phyloP scores from a whole-genome alignment of 1,140 invertebrate species.

The Protaetia brevitarsis region DNA sequence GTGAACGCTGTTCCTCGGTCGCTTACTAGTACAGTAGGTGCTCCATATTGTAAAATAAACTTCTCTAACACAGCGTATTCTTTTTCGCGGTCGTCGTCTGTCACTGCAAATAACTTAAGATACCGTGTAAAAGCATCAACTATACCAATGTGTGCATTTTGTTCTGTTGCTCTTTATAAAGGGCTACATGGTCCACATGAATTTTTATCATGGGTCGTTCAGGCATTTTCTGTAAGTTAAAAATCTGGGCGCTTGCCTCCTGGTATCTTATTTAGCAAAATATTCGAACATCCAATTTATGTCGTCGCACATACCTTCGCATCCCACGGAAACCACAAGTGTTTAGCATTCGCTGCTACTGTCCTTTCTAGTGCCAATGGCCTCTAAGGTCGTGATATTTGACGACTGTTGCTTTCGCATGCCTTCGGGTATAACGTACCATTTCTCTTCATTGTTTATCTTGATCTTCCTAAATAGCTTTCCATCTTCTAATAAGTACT shows the following conservation, averaged over 20 bases:
- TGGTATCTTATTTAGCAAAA: conserved; percentile 29
- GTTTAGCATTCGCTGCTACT: background rate
- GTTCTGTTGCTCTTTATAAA: conserved; percentile 34
- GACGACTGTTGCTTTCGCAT: conserved; percentile 24
- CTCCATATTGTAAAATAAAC: background rate
- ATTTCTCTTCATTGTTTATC: background rate
- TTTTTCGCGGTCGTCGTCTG: conserved; percentile 19
- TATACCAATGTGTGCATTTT: conserved; percentile 39
- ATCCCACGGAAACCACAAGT: conserved; percentile 25
- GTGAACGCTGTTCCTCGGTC: conserved; percentile 1
- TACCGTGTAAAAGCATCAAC: conserved; percentile 40
- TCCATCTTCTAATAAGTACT: background rate
- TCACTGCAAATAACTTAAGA: conserved; percentile 29
- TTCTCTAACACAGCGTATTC: background rate
- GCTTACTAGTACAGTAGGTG: background rate
- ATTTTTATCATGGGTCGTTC: conserved; percentile 31
- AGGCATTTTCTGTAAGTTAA: conserved; percentile 14
- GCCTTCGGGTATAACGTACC: conserved; percentile 24
- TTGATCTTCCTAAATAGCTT: background rate
- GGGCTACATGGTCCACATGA: conserved; percentile 36
- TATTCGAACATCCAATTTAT: conserved; percentile 28
- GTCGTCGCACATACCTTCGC: conserved; percentile 28
- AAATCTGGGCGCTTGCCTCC: conserved; percentile 27
- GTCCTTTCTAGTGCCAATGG: conserved; percentile 22
- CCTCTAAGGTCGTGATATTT: conserved; percentile 24